These are phyloP conservation scores for Gopherus flavomarginatus DNA, from an alignment of 2,113 vertebrate genomes.

Conservation along the genomic window DNA sequence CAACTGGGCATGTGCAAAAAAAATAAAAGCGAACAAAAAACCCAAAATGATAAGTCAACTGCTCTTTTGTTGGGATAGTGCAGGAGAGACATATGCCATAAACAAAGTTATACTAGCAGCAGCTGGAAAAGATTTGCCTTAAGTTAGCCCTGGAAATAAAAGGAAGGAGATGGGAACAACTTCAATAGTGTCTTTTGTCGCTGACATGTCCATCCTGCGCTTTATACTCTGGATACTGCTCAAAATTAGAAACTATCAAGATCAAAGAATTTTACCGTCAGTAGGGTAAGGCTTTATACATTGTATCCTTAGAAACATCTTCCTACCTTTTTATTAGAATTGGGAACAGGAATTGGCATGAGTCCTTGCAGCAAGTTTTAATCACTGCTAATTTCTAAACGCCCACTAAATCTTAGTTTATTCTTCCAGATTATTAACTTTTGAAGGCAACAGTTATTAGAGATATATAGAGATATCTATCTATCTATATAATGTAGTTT, in stretches of 20 bases:
- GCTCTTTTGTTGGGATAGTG: slow-evolving; percentile 18
- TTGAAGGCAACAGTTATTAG: not conserved
- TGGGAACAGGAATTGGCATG: not conserved
- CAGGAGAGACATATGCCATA: slow-evolving; percentile 58
- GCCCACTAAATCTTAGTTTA: not conserved
- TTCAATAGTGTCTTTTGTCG: slow-evolving; percentile 3
- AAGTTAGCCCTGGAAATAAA: slow-evolving; percentile 30
- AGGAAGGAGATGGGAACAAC: not conserved
- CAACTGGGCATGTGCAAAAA: slow-evolving; percentile 84
- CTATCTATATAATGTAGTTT: not conserved
- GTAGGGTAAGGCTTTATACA: not conserved
- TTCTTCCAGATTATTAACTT: not conserved
- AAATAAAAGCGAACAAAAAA: slow-evolving; percentile 76
- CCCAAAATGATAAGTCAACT: slow-evolving; percentile 52
- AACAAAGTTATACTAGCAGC: slow-evolving; percentile 53
- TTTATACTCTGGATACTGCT: slow-evolving; percentile 7
- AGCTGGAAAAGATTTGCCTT: slow-evolving; percentile 29
- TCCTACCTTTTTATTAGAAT: slow-evolving; percentile 40
- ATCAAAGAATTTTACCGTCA: slow-evolving; percentile 4
- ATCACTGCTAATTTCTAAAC: not conserved
- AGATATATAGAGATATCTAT: not conserved
- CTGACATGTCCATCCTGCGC: not conserved
- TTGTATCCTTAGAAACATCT: not conserved
- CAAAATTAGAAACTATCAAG: slow-evolving; percentile 18
- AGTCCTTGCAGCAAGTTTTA: not conserved